Percentiles rank a stretch among this genome's conserved stretches.
phyloP scores from a whole-genome alignment of 2,888 invertebrate species.

The Asteroscopus sphinx region DNA sequence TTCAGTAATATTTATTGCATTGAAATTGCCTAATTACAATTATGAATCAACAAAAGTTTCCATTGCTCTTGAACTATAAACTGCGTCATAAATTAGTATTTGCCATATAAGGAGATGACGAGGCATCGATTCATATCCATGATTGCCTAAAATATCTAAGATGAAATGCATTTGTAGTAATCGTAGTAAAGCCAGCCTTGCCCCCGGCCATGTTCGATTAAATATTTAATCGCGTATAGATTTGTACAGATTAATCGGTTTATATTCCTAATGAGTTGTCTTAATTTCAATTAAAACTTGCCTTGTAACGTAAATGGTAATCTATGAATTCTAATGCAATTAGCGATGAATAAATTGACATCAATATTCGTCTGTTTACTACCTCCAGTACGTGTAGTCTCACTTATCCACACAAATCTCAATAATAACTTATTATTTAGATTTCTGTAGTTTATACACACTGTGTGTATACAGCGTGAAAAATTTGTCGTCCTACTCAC shows the following conservation, averaged over 20 bases:
- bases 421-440: too few relatives aligned
- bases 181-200: slow-evolving; percentile 29
- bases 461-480: too few relatives aligned
- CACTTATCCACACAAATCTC: too few relatives aligned
- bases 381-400: too few relatives aligned
- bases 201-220: slow-evolving; percentile 16
- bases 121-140: slow-evolving; percentile 28
- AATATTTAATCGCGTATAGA: slow-evolving; percentile 21
- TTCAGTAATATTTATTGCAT: neutral
- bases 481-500: too few relatives aligned
- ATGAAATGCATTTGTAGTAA: slow-evolving; percentile 30
- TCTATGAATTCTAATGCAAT: slow-evolving; percentile 41
- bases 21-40: slow-evolving; percentile 1
- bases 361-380: slow-evolving; percentile 2
- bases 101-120: slow-evolving; percentile 43
- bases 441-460: too few relatives aligned
- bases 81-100: slow-evolving; percentile 43
- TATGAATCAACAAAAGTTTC: slow-evolving; percentile 27
- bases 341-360: slow-evolving; percentile 38
- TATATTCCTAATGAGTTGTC: slow-evolving; percentile 37
- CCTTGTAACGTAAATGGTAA: slow-evolving; percentile 47
- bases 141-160: slow-evolving; percentile 8
- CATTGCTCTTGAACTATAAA: slow-evolving; percentile 58
- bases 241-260: slow-evolving; percentile 26
- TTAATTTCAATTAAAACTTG: slow-evolving; percentile 35